Base-by-base conservation (phyloP, 2,888 invertebrate genomes). In the Herminia tarsipennalis region DNA sequence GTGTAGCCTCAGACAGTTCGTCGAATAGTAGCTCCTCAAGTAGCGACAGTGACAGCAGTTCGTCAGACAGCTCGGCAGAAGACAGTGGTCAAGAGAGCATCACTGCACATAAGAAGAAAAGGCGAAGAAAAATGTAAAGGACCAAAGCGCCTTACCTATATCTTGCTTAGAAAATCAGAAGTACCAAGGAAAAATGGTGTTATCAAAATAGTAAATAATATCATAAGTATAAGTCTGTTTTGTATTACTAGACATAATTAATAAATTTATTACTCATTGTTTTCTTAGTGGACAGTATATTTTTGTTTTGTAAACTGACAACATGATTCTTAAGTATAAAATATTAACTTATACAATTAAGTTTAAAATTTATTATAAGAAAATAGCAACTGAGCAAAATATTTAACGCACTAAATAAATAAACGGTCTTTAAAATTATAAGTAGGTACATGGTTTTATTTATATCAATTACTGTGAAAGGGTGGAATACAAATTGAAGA, bases 1-100 rank as follows among this genome's bases (percentile, higher is more conserved):
- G 98, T 9, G 95, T 98, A 35, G 98, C 98, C 18, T 98, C 98
- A 0, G 98, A 99, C 83, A 98, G 97, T 72, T 98, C 98, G 0
- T 97, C 97, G 66, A 97, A 96, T 48, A 96, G 96, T 43, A 95
- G 95, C 38, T 96, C 96, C n/a, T 95, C 95, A 2, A 94, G 94
- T 63, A 94, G 94, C 66, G 94, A 94, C 68, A 93, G 93, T 63
- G 92, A 93, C 46, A 92, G 91, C 44, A 92, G 92, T 60, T 89
- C 92, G 0, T 78, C 88, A 0, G 84, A 78, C 35, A 87, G 92
- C 67, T 94, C 94, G 62, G 94, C 93, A 55, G 94, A 94, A 61
- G 96, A 96, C 66, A 97, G 97, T 70, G 98, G 97, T 1, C 97
- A 98, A 81, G 97, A 97, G 77, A 97, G 97, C 64, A 93, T 97